Base-by-base conservation (phyloP, 1,140 invertebrate genomes). In the Aphelenchoides besseyi region DNA sequence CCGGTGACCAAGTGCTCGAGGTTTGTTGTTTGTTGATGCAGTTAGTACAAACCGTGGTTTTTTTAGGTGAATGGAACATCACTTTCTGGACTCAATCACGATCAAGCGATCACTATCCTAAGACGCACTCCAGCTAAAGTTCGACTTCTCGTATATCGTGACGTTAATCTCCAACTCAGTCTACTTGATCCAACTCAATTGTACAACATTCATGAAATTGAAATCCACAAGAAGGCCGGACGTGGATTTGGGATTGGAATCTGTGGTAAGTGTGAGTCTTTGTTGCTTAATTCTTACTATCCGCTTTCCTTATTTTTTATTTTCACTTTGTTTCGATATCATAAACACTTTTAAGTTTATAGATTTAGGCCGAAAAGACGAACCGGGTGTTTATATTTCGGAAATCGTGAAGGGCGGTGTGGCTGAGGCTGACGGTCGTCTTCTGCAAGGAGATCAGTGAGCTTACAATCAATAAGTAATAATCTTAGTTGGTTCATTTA, bases 371-470 rank as follows among this genome's bases (percentile, higher is more conserved):
- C 90, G 91, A 57, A 91, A 92, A 76, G 90, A 90, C 80, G 92
- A 92, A 55, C 89, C 90, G 30, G 94, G 94, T 36, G 92, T 95
- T 68, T 97, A 94, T 85, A 91, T 98, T 71, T 92, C 92, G 28
- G 95, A 98, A 85, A 89, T 98, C 82, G 95, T 97, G 85, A 89
- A 90, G 69, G 95, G 94, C 2, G 92, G 95, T 37, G 90, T 90
- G 67, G 94, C 94, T 0, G 92, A 95, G 77, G 89, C 92, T 37
- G 94, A 96, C 85, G 93, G 92, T 5, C 89, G 92, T 74, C 89
- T 98, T 68, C 91, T 92, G 87, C 91, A 91, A 82, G 95, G 95
- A 16, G 95, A 98, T 85, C 90, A 94, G 77, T n/a, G n/a, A n/a
- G 78, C 72, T 28, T 5, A 30, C 23, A 32, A 12, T 48, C 8